Conservation (phyloP, 37 sponge, comb jelly and placozoan species). For the Cladorhizidae sp. region DNA sequence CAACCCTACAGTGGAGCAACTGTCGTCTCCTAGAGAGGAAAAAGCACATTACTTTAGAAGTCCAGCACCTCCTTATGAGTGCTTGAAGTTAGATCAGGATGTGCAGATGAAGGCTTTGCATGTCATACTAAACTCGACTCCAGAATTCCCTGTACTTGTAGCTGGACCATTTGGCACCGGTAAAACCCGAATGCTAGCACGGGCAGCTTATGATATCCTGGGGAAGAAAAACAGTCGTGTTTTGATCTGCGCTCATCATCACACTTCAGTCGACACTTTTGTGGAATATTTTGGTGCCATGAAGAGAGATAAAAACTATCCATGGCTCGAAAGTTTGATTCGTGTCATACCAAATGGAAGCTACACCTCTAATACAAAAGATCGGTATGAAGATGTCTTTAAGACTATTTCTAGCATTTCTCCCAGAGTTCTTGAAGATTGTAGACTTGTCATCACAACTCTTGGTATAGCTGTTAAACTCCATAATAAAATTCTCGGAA, state of each 20-base stretch:
- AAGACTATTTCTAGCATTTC: not conserved
- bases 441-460: constrained; percentile 29
- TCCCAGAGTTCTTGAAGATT: not conserved
- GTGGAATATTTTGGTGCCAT: constrained; percentile 59
- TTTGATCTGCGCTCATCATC: constrained; percentile 70
- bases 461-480: constrained; percentile 20
- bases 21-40: not conserved
- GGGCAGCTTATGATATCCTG: constrained; percentile 61
- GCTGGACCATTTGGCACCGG: constrained; percentile 85
- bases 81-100: constrained; percentile 13
- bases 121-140: constrained; percentile 9
- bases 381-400: not conserved
- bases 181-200: constrained; percentile 60
- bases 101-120: constrained; percentile 35
- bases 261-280: constrained; percentile 66
- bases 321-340: not conserved
- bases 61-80: not conserved
- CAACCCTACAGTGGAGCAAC: constrained; percentile 2
- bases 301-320: not conserved
- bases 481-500: not conserved
- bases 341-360: not conserved
- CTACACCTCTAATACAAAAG: not conserved
- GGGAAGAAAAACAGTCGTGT: constrained; percentile 10
- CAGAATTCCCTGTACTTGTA: constrained; percentile 35
- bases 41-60: not conserved